phyloP scores from a whole-genome alignment of 2,113 vertebrate species.

The Oryzias woworae region DNA sequence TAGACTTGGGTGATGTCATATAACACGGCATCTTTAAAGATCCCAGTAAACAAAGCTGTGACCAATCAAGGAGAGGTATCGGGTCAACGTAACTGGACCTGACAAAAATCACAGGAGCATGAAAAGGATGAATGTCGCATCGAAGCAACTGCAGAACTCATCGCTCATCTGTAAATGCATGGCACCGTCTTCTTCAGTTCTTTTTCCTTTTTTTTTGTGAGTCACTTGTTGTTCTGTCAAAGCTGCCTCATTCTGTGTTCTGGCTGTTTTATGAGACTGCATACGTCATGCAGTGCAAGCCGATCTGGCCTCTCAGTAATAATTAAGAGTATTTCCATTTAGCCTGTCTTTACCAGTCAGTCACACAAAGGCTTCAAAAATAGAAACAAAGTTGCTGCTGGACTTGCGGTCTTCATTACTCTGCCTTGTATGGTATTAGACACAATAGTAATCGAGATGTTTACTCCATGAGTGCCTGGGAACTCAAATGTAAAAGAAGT shows the following conservation, averaged over 20 bases:
- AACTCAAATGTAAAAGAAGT: too few relatives aligned
- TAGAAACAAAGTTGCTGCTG: constrained; percentile 29
- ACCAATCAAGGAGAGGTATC: constrained; percentile 51
- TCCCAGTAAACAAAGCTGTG: constrained; percentile 54
- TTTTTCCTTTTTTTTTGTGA: constrained; percentile 31
- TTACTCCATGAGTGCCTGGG: too few relatives aligned
- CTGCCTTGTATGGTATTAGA: constrained; percentile 10
- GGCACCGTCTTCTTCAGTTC: constrained; percentile 9
- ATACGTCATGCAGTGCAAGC: constrained; percentile 68
- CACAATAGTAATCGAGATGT: neutral
- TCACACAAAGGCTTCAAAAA: constrained; percentile 59
- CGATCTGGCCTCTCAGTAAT: constrained; percentile 81
- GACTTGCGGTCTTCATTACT: constrained; percentile 9
- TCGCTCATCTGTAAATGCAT: constrained; percentile 52
- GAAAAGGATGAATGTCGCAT: constrained; percentile 39
- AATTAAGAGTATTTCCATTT: constrained; percentile 82
- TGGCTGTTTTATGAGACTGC: constrained; percentile 51
- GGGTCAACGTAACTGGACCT: constrained; percentile 54
- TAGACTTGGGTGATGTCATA: constrained; percentile 26
- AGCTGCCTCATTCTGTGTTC: constrained; percentile 35
- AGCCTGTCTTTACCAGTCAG: constrained; percentile 63
- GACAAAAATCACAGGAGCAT: constrained; percentile 50
- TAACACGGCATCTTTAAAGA: constrained; percentile 47
- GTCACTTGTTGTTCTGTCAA: constrained; percentile 9
- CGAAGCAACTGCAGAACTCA: constrained; percentile 39